phyloP scores from a whole-genome alignment of 2,888 invertebrate species.

The Amorpha juglandis region DNA sequence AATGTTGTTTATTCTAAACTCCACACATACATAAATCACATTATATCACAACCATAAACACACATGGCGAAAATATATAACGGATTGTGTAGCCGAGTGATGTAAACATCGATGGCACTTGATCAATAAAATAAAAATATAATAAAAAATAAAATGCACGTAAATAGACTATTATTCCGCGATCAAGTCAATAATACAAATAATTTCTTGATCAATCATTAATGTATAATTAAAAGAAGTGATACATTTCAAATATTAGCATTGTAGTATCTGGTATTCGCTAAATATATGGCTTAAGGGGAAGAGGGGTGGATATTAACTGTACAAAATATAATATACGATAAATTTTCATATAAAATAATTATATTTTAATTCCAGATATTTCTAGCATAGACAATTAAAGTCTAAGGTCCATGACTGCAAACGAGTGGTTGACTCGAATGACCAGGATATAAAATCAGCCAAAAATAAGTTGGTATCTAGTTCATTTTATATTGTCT shows the following conservation, averaged over 20 bases:
- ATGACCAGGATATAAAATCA: slow-evolving; percentile 12
- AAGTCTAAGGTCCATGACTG: slow-evolving; percentile 5
- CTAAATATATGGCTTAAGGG: too few species aligned
- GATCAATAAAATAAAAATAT: neutral
- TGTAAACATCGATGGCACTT: neutral
- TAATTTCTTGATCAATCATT: neutral
- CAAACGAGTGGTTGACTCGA: slow-evolving; percentile 9
- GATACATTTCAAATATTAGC: too few species aligned
- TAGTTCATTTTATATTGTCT: slow-evolving; percentile 13
- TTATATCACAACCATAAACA: slow-evolving; percentile 21
- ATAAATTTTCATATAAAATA: too few species aligned
- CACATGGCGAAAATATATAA: slow-evolving; percentile 12
- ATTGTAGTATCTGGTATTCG: too few species aligned
- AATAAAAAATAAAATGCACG: neutral
- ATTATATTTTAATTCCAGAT: neutral
- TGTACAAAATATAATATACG: too few species aligned
- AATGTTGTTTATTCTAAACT: slow-evolving; percentile 15
- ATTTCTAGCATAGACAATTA: neutral
- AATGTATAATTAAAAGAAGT: too few species aligned
- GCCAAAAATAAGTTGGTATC: slow-evolving; percentile 5
- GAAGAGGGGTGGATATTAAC: too few species aligned
- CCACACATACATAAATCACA: slow-evolving; percentile 18
- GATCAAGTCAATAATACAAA: neutral
- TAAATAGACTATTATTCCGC: neutral
- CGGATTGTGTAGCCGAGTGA: neutral